These are phyloP conservation scores for Chironomus riparius DNA, from an alignment of 2,888 invertebrate genomes.

Conservation along the genomic window DNA sequence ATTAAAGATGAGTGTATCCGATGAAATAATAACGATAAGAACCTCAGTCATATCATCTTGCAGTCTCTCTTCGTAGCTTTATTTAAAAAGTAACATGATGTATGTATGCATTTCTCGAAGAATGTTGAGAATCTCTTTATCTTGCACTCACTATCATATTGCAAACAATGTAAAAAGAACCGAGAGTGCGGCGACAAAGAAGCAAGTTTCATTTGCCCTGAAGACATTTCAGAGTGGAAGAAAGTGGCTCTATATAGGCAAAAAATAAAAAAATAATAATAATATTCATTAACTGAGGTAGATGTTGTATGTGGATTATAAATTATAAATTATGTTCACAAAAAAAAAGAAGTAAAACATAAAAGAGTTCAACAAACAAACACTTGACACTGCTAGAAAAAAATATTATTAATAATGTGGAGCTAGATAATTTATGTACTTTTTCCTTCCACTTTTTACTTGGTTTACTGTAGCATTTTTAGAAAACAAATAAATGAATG, in stretches of 20 bases:
- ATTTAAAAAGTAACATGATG: background rate
- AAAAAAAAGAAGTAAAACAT: background rate
- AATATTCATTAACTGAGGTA: background rate
- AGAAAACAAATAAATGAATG: background rate
- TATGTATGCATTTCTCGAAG: background rate
- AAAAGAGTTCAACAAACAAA: background rate
- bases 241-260: conserved; percentile 7
- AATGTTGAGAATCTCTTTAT: background rate
- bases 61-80: background rate
- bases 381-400: background rate
- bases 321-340: background rate
- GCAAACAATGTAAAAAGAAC: conserved; percentile 14
- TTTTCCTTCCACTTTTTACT: background rate
- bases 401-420: background rate
- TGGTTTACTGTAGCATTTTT: background rate
- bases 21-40: background rate
- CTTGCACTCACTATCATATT: conserved; percentile 10
- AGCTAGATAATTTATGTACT: background rate
- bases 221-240: background rate
- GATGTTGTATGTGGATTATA: background rate
- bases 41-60: background rate
- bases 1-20: background rate
- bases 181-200: background rate
- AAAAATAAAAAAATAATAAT: background rate
- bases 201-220: background rate